These are phyloP conservation scores for Achroia grisella DNA, from an alignment of 1,140 invertebrate genomes.

Conservation along the genomic window DNA sequence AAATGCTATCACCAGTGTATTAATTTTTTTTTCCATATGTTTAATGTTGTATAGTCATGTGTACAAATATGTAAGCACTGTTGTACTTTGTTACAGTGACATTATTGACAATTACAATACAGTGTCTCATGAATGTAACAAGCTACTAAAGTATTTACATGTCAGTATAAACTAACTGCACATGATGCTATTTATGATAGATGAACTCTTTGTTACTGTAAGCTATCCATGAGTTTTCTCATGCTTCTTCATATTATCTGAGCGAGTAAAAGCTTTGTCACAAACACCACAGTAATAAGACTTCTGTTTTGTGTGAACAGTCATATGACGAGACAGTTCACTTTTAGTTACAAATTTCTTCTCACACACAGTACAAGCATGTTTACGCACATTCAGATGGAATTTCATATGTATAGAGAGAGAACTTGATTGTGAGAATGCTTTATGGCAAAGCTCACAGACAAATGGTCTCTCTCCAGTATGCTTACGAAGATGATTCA, in stretches of 20 bases:
- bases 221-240: constrained; percentile 70
- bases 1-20: too few relatives aligned
- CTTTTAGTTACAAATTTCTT: constrained; percentile 78
- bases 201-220: not conserved
- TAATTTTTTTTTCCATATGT: too few relatives aligned
- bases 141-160: too few relatives aligned
- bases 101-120: too few relatives aligned
- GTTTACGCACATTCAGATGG: constrained; percentile 75
- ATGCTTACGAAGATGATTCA: constrained; percentile 88
- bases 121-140: too few relatives aligned
- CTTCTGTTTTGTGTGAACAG: constrained; percentile 76
- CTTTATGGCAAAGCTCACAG: constrained; percentile 77
- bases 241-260: constrained; percentile 74
- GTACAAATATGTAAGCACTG: not conserved
- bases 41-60: not conserved
- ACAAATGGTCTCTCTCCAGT: constrained; percentile 87
- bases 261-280: constrained; percentile 72
- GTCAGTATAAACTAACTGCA: too few relatives aligned
- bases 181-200: constrained; percentile 6
- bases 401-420: constrained; percentile 79
- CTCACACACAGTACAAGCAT: constrained; percentile 73
- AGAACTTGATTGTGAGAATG: constrained; percentile 76
- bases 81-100: too few relatives aligned
- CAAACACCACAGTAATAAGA: constrained; percentile 76
- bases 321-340: constrained; percentile 75